Base-by-base conservation (phyloP, 2,113 vertebrate genomes). In the Hyla sarda region DNA sequence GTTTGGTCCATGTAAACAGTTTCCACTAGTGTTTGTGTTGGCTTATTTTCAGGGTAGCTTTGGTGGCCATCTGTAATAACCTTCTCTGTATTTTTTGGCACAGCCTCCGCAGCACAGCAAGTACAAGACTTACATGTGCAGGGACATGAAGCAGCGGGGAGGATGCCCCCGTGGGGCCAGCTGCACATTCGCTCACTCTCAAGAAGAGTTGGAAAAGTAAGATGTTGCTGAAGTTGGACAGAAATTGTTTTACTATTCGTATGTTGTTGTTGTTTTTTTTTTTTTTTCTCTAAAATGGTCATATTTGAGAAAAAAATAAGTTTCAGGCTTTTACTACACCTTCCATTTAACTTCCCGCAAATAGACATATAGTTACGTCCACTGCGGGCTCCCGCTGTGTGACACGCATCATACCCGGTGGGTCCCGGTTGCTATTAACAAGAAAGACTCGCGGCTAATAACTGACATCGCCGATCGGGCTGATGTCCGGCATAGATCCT, bases 71-170 rank as follows among this genome's bases (percentile, higher is more conserved):
- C 32, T 65, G 32, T 69, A 41, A 60, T 62, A 67, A 82, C 12
- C 32, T 25, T 75, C 25, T 84, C 8, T 25, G 50, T 28, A 16
- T 78, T 47, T 50, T 25, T 50, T 73, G 58, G 62, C 72, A 12
- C 89, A 99, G 97, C 97, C 97, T 88, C 97, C 97, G 79, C 98
- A 99, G 92, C 97, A 99, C 92, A 99, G 98, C 95, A 99, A 99
- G 89, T 99, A 99, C 88, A 99, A 99, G 92, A 99, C 98, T 0
- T 99, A 99, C 88, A 99, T 99, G 98, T 99, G 98, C 90, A 94
- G 98, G 71, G 98, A 99, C 91, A 98, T 99, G 97, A 99, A 99
- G 89, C 98, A 99, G 91, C 97, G 98, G 90, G 98, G 98, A 88
- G 98, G 98, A 47, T 99, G 98, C 91, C 98, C 98, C 76, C 95